phyloP scores from a whole-genome alignment of 2,797 vertebrate species.

The Alectoris magna region DNA sequence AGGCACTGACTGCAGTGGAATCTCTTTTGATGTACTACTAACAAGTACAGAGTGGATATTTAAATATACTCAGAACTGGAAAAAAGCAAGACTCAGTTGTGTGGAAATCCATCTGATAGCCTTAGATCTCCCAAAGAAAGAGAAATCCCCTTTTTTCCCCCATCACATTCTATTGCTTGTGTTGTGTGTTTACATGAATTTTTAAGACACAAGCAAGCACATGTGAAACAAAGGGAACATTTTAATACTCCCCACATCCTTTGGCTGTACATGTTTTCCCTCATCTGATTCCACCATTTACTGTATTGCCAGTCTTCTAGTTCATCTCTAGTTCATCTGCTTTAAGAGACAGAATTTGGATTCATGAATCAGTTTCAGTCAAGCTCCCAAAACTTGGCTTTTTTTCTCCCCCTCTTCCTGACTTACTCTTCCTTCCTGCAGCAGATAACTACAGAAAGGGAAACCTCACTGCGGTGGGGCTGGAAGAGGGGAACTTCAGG shows the following conservation, averaged over 20 bases:
- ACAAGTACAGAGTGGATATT: not conserved
- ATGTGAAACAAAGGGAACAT: not conserved
- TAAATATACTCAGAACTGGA: not conserved
- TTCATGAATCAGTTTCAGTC: not conserved
- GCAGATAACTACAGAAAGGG: not conserved
- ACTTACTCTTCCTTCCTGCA: not conserved
- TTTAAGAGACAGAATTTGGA: not conserved
- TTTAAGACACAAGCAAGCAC: not conserved
- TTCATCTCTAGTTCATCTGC: not conserved
- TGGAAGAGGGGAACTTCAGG: not conserved
- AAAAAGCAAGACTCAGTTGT: not conserved
- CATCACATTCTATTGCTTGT: not conserved
- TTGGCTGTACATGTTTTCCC: not conserved
- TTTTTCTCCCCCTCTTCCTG: not conserved
- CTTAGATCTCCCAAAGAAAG: not conserved
- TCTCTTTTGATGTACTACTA: not conserved
- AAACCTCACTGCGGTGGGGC: not conserved
- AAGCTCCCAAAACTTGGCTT: not conserved
- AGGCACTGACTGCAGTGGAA: not conserved
- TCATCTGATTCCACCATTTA: not conserved
- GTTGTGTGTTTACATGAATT: not conserved
- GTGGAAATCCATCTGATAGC: not conserved
- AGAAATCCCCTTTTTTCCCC: not conserved
- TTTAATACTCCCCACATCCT: not conserved
- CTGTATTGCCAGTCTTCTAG: not conserved